Evolutionary conservation across 1,140 invertebrate genomes (phyloP), one percentile per base, ranked within the genome.

Genomic region (Chlorops oryzae): DNA sequence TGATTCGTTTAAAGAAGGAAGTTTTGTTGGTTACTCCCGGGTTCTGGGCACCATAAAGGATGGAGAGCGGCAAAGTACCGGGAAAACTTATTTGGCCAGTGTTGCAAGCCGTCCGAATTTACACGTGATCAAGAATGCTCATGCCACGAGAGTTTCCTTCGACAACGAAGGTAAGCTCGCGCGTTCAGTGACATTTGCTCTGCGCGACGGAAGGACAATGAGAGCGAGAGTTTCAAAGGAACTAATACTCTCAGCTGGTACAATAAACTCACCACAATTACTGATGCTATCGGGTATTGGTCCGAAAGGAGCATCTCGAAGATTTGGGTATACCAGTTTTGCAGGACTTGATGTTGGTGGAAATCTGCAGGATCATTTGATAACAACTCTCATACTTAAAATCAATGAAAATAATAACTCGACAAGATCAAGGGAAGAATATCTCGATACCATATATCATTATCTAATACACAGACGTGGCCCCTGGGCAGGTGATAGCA

Each of bases 281-380:
- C 56, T 80, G 0, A 90, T 92, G 87, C 9, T 51, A 20, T 51
- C 49, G 13, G 43, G 48, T 75, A 54, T 59, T 76, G 12, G 35
- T 15, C 76, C 75, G 22, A 75, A 74, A 23, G 69, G 76, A 43
- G 75, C 75, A 13, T 72, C 70, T 34, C 68, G 64, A 62, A 34
- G 53, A 58, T 15, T 48, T 68, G 5, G 63, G 62, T 37, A 79
- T 83, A 17, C 18, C 65, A 0, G 57, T 74, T 3, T 49, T 77
- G 64, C 57, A 6, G 59, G 77, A 56, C 82, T 85, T 2, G 83
- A 82, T 2, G 87, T 92, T 2, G 88, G 88, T 0, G 59, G 77
- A 47, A 90, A 90, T 73, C 72, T 91, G 7, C 85, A 85, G 62
- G 84, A 86, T 63, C 84, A 86, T 59, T 74, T 83, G 4, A 9